phyloP scores from a whole-genome alignment of 2,888 invertebrate species.

The Dicyrtoma fusca region DNA sequence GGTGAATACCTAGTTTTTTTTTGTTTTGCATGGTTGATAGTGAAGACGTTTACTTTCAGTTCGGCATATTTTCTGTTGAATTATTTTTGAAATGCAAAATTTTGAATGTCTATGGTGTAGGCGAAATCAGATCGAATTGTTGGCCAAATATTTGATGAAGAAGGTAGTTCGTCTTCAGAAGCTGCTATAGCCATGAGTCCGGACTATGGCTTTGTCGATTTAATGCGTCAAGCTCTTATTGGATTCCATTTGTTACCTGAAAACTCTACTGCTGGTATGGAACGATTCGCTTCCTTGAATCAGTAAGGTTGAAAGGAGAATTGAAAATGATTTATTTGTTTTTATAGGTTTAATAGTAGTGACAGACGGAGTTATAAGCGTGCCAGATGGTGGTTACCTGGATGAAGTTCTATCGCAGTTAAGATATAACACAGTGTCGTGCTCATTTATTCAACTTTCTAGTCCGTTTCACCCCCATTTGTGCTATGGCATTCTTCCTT shows the following conservation, averaged over 20 bases:
- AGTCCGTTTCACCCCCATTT: slow-evolving; percentile 69
- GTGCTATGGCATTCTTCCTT: slow-evolving; percentile 69
- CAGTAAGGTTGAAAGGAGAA: not conserved
- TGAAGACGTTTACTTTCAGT: too few relatives aligned
- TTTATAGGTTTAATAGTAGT: slow-evolving; percentile 71
- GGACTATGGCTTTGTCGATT: slow-evolving; percentile 74
- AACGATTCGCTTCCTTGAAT: slow-evolving; percentile 49
- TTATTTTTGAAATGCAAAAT: too few relatives aligned
- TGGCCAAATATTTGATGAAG: slow-evolving; percentile 37
- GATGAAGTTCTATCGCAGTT: slow-evolving; percentile 74
- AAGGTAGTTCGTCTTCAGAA: slow-evolving; percentile 16
- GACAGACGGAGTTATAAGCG: slow-evolving; percentile 72
- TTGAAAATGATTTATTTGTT: too few relatives aligned
- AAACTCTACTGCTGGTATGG: slow-evolving; percentile 71
- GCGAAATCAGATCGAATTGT: slow-evolving; percentile 33
- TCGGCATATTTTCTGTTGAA: too few relatives aligned
- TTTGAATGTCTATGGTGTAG: slow-evolving; percentile 2
- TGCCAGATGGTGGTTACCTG: slow-evolving; percentile 72
- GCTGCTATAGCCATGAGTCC: slow-evolving; percentile 64
- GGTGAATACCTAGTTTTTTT: slow-evolving; percentile 7
- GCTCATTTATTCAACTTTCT: slow-evolving; percentile 75
- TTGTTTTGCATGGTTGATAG: not conserved
- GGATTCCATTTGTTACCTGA: slow-evolving; percentile 75
- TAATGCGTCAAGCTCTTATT: slow-evolving; percentile 75
- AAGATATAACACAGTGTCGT: slow-evolving; percentile 72